Evolutionary conservation across 2,113 vertebrate species (phyloP).

Genomic region (Misgurnus anguillicaudatus): DNA sequence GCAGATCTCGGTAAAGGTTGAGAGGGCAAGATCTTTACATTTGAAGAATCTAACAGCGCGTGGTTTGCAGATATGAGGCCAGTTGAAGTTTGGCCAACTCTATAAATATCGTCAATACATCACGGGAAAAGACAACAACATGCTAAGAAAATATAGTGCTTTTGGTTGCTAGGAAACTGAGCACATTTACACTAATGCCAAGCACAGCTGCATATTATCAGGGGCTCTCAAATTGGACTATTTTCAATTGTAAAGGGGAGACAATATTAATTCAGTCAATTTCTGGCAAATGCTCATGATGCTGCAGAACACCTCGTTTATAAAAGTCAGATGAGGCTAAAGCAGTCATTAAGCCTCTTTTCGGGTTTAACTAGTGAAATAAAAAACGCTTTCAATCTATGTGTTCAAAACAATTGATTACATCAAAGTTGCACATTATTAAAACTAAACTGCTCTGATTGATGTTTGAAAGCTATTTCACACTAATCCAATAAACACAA

Average conservation of each 20-base stretch:
- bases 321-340: slow-evolving; percentile 15
- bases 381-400: slow-evolving; percentile 1
- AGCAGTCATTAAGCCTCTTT: slow-evolving; percentile 15
- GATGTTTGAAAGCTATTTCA: background rate
- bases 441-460: background rate
- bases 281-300: slow-evolving; percentile 27
- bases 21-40: background rate
- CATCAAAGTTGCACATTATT: slow-evolving; percentile 6
- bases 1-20: background rate
- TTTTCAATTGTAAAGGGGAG: slow-evolving; percentile 22
- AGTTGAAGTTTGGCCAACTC: slow-evolving; percentile 10
- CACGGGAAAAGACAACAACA: slow-evolving; percentile 19
- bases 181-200: slow-evolving; percentile 37
- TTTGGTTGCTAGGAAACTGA: slow-evolving; percentile 41
- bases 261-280: slow-evolving; percentile 33
- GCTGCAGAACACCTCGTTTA: slow-evolving; percentile 17
- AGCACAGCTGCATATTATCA: slow-evolving; percentile 35
- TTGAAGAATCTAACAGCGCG: background rate
- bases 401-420: slow-evolving; percentile 8
- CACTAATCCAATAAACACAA: too few species aligned
- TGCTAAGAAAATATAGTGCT: slow-evolving; percentile 33
- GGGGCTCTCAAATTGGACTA: slow-evolving; percentile 20
- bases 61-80: slow-evolving; percentile 1
- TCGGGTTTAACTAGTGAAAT: background rate
- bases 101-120: slow-evolving; percentile 38